A percentile compares a stretch with the other conserved stretches of the same genome.
These are phyloP conservation scores for Formica aserva DNA, from an alignment of 2,888 invertebrate genomes.

Conservation along the genomic window DNA sequence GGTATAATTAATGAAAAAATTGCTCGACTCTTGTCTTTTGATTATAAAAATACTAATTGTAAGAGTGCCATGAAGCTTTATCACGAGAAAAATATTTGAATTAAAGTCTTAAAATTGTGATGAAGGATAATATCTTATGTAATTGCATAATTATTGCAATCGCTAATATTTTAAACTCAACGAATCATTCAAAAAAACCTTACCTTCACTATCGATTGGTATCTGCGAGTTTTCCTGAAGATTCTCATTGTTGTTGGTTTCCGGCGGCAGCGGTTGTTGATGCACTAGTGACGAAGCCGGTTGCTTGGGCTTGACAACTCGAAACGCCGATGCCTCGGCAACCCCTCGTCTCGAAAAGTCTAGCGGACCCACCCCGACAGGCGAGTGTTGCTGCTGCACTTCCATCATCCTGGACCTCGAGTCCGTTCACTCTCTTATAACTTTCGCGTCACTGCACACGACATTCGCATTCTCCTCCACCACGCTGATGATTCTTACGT, in stretches of 20 bases:
- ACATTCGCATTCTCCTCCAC: slow-evolving; percentile 63
- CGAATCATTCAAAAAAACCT: background rate
- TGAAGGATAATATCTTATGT: background rate
- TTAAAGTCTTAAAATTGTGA: background rate
- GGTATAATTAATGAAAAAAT: background rate
- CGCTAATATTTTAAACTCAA: background rate
- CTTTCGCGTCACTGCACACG: slow-evolving; percentile 65
- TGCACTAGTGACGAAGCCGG: slow-evolving; percentile 75
- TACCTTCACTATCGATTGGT: slow-evolving; percentile 79
- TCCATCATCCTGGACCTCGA: slow-evolving; percentile 79
- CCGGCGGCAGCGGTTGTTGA: slow-evolving; percentile 77
- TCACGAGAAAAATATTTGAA: background rate
- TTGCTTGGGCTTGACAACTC: slow-evolving; percentile 84
- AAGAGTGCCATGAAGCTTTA: background rate
- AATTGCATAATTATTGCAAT: background rate
- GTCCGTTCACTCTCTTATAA: slow-evolving; percentile 65
- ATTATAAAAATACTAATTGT: background rate
- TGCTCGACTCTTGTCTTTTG: background rate
- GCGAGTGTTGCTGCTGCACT: slow-evolving; percentile 85
- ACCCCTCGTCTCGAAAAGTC: slow-evolving; percentile 85
- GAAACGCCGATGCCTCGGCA: slow-evolving; percentile 84
- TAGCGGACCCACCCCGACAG: slow-evolving; percentile 84
- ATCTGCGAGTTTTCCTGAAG: slow-evolving; percentile 79
- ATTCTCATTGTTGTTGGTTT: slow-evolving; percentile 80
- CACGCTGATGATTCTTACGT: slow-evolving; percentile 27